A percentile compares a stretch with the other conserved stretches of the same genome.
Evolutionary conservation across 92 coral and sea anemone genomes (phyloP).

Genomic region (Heliopora coerulea): DNA sequence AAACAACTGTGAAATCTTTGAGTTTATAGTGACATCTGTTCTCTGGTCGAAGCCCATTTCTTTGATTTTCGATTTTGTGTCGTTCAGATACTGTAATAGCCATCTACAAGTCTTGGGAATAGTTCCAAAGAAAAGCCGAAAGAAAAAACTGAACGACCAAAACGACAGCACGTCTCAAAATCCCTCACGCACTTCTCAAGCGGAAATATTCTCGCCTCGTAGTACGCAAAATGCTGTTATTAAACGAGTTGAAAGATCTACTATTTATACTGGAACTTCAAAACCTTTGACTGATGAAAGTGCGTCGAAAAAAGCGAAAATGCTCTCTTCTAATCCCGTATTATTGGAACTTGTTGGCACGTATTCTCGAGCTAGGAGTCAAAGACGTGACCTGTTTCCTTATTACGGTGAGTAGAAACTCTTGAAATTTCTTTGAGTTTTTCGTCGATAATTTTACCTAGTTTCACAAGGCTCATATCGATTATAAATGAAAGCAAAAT

Average conservation of each 20-base stretch:
- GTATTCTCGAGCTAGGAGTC: conserved; percentile 38
- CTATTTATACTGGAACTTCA: conserved; percentile 49
- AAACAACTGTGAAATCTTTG: background rate
- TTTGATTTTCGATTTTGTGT: conserved; percentile 19
- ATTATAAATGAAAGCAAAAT: background rate
- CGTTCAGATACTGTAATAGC: conserved; percentile 93
- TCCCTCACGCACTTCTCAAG: conserved; percentile 49
- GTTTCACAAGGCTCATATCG: background rate
- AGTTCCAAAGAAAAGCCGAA: conserved; percentile 92
- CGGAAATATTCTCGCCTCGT: conserved; percentile 80
- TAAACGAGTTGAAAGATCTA: conserved; percentile 62
- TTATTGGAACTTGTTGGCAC: conserved; percentile 28
- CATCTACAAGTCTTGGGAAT: conserved; percentile 98
- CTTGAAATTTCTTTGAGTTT: background rate
- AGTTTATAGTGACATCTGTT: conserved; percentile 32
- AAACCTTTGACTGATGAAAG: conserved; percentile 64
- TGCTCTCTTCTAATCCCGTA: conserved; percentile 50
- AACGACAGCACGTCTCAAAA: conserved; percentile 58
- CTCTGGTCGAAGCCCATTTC: background rate
- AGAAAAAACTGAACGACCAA: conserved; percentile 83
- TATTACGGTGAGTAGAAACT: conserved; percentile 75
- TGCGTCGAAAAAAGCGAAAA: conserved; percentile 63
- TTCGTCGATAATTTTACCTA: background rate
- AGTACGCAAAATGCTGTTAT: conserved; percentile 69
- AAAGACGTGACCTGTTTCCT: conserved; percentile 68